Percentiles rank a stretch among this genome's conserved stretches.
Conservation (phyloP, 1,140 invertebrate species). For the Frieseomelitta varia region DNA sequence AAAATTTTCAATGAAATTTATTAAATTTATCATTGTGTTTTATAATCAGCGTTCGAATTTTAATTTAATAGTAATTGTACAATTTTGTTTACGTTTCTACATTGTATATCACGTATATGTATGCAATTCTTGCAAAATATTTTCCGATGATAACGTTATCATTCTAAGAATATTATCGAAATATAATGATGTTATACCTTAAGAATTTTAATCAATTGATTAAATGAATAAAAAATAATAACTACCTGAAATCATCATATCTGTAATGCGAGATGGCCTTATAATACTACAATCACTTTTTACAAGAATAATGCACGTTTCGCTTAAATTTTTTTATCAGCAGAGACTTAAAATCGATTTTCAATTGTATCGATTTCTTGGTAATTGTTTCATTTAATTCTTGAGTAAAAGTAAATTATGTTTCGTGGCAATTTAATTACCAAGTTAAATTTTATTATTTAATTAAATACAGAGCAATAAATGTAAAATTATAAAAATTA, state of each 20-base stretch:
- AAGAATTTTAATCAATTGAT: conserved; percentile 6
- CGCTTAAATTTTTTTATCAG: neutral
- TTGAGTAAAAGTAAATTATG: neutral
- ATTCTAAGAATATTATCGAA: neutral
- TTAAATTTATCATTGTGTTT: neutral
- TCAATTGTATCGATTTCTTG: neutral
- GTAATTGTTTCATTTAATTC: neutral
- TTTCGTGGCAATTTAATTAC: neutral
- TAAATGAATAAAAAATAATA: neutral
- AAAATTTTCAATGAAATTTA: neutral
- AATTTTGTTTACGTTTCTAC: neutral
- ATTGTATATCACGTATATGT: neutral
- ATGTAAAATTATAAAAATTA: neutral
- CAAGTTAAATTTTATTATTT: neutral
- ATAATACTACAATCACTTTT: neutral
- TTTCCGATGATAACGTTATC: neutral
- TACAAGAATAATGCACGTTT: neutral
- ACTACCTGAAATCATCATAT: neutral
- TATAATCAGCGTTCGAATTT: neutral
- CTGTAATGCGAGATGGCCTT: too few relatives aligned
- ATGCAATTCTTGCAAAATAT: neutral
- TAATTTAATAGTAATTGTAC: neutral
- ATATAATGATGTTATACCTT: neutral
- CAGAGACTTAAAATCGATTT: neutral
- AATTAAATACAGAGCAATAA: neutral